phyloP scores from a whole-genome alignment of 2,113 vertebrate species.

The Pluvialis apricaria region DNA sequence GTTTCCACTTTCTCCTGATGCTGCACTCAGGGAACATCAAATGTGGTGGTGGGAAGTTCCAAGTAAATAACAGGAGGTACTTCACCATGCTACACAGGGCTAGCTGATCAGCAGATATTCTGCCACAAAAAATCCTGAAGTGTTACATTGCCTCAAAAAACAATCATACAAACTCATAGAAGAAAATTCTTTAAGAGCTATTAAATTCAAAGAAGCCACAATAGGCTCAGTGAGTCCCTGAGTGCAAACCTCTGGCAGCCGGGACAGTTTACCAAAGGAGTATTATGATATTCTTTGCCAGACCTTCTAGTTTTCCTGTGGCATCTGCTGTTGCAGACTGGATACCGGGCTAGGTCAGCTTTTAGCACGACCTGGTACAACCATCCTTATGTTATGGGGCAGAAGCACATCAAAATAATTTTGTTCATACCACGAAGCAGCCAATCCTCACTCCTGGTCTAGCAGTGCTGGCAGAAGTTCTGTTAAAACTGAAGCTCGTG shows the following conservation, averaged over 20 bases:
- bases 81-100: neutral
- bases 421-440: neutral
- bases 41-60: neutral
- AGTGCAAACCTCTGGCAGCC: neutral
- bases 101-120: neutral
- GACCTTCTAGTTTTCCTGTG: neutral
- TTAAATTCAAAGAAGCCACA: neutral
- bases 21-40: neutral
- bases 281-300: neutral
- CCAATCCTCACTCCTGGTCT: neutral
- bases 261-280: neutral
- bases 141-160: neutral
- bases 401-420: conserved; percentile 9
- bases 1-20: neutral
- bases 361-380: neutral
- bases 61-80: neutral
- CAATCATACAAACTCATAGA: neutral
- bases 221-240: neutral
- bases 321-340: neutral
- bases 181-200: neutral
- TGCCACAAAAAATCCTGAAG: neutral
- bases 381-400: neutral
- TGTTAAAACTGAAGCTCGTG: neutral
- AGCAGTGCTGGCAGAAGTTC: conserved; percentile 24
- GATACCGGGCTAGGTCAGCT: neutral